Evolutionary conservation across 2,888 invertebrate genomes (phyloP).

Genomic region (Phania funesta): DNA sequence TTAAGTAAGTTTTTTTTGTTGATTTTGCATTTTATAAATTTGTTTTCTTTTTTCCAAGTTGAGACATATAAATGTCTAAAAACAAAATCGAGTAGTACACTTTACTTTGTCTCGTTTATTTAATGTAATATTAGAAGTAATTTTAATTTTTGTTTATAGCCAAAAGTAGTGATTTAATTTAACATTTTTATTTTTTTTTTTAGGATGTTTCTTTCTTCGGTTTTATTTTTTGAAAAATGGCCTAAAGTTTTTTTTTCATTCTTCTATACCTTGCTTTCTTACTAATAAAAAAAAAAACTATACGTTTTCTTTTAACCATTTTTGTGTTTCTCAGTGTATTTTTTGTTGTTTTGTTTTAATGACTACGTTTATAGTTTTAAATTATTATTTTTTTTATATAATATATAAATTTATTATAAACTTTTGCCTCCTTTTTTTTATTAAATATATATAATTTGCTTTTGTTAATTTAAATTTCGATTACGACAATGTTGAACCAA

Average conservation of each 20-base stretch:
- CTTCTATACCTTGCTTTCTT: conserved; percentile 41
- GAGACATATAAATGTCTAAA: conserved; percentile 50
- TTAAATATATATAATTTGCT: conserved; percentile 37
- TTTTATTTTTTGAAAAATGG: conserved; percentile 46
- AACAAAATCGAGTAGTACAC: conserved; percentile 56
- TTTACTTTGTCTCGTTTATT: conserved; percentile 10
- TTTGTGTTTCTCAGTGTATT: conserved; percentile 3
- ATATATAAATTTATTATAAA: conserved; percentile 3
- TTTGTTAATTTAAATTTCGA: conserved; percentile 67
- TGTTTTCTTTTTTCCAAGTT: conserved; percentile 33
- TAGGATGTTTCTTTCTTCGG: background rate
- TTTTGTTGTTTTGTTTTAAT: conserved; percentile 28
- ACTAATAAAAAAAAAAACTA: too few species aligned
- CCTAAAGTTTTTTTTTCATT: conserved; percentile 57
- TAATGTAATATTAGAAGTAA: conserved; percentile 63
- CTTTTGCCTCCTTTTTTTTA: conserved; percentile 4
- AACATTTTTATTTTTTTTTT: conserved; percentile 26
- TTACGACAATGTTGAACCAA: conserved; percentile 72
- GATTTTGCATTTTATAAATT: conserved; percentile 44
- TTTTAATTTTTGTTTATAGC: conserved; percentile 56
- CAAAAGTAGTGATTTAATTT: conserved; percentile 58
- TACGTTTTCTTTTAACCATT: conserved; percentile 22
- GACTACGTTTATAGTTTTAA: conserved; percentile 49
- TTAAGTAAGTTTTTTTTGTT: conserved; percentile 21
- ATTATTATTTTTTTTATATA: conserved; percentile 28